These are phyloP conservation scores for Okamejei kenojei DNA, from an alignment of 2,797 vertebrate species.

Conservation along the genomic window DNA sequence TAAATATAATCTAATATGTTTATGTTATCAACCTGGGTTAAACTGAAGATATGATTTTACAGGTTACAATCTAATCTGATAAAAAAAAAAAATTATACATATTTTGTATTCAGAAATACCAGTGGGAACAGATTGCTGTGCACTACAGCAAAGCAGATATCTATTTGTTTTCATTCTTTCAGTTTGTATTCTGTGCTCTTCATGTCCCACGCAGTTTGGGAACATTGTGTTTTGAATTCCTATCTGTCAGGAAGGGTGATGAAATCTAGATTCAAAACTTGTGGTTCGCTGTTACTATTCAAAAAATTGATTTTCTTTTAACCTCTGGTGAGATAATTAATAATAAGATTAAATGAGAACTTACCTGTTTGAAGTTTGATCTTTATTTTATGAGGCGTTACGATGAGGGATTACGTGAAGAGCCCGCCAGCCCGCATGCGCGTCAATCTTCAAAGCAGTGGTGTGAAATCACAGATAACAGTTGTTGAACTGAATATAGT, in stretches of 20 bases:
- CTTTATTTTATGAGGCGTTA: too few species aligned
- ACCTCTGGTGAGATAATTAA: too few species aligned
- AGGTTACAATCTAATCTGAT: neutral
- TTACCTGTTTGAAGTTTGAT: too few species aligned
- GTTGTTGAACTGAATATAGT: too few species aligned
- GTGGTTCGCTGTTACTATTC: neutral
- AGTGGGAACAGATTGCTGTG: neutral
- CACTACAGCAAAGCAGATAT: neutral
- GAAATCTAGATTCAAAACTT: neutral
- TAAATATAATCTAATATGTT: neutral
- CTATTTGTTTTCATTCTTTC: neutral
- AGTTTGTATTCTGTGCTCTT: too few species aligned
- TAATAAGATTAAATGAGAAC: too few species aligned
- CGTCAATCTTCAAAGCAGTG: too few species aligned
- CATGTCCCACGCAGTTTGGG: neutral
- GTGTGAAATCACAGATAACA: too few species aligned
- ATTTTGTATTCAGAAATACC: neutral
- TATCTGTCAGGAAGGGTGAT: neutral
- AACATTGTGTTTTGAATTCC: neutral
- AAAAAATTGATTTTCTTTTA: neutral
- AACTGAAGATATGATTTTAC: neutral
- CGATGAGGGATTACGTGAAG: too few species aligned
- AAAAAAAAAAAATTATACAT: neutral
- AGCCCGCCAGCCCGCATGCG: too few species aligned
- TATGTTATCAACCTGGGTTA: neutral